Evolutionary conservation across 2,797 vertebrate genomes (phyloP), one percentile per base, ranked within the genome.

Genomic region (Rhincodon typus): DNA sequence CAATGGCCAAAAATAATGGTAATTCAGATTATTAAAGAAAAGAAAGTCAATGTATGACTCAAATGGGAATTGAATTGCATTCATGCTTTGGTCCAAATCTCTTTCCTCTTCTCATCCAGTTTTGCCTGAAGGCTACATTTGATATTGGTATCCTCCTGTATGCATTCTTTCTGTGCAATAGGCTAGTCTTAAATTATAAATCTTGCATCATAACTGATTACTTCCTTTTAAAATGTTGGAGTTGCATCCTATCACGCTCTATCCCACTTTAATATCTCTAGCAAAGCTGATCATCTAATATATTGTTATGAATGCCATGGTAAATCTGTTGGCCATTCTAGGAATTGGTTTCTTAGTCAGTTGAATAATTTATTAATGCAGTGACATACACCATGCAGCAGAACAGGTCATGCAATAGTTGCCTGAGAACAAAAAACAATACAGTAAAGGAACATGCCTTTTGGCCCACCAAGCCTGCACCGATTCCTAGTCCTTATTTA

Each of bases 121-220:
- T 79, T 96, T 84, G 0, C 96, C 91, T 96, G 95, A 96, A 42
- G 70, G 46, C 72, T 96, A 62, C 69, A 0, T 67, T 0, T 95
- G 7, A 30, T 66, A 42, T 95, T 74, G 96, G 27, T 27, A 42
- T 53, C 96, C 95, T 96, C 86, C 95, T 30, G 66, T 95, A 21
- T 95, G 96, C 25, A 67, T 25, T 94, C 96, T 10, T 96, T 0
- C n/a, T 15, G 77, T 34, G 34, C 15, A 79, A 19, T n/a, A n/a
- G 77, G 34, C 77, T 38, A 38, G 77, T 79, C n/a, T 17, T 79
- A 79, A 79, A n/a, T 79, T 38, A 79, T 2, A 77, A n/a, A 15
- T 79, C 13, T n/a, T 38, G 46, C 1, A 1, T 34, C 34, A 79
- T 79, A 79, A 79, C 13, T 19, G 34, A 15, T 79, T 17, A 79